Base-by-base conservation (phyloP, 2,888 invertebrate species). In the Heliconius erato region DNA sequence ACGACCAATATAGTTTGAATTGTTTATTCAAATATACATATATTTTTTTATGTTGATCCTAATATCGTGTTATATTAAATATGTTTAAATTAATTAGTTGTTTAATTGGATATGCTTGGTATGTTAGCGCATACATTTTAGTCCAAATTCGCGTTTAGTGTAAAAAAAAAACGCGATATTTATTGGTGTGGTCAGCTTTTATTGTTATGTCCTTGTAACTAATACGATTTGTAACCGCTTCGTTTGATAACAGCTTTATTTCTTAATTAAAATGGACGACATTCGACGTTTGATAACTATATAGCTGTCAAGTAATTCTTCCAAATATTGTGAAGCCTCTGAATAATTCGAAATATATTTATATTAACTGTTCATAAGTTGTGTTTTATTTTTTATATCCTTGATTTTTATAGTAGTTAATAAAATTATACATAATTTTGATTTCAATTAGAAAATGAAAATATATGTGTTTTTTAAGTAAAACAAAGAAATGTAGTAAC, bases 301-400 rank as follows among this genome's bases (percentile, higher is more conserved):
- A n/a, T 63, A 63, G 91, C 94, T 92, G 92, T 93, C 92, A 89
- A 88, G 89, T 92, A 92, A 94, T 94, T 95, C 95, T 95, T 95
- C 95, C 95, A 94, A 94, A 94, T 95, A 95, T 95, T 95, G 95
- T 95, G 93, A 95, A 95, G 96, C 95, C 95, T 96, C 96, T 95
- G 96, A 94, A 95, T 96, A 94, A 95, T 96, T 95, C 94, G 94
- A 95, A 96, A 95, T 96, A 96, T 96, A 96, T 96, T 96, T 96
- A 96, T 96, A 96, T 96, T 96, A 95, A 96, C 95, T 96, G 96
- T 96, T 96, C 96, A 95, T 88, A 88, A 91, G 91, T 90, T 91
- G 63, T 88, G 94, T 95, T 94, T 96, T 90, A 93, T 94, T 95
- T 92, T 26, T 28, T 40, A n/a, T 78, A 5, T 35, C n/a, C 76